Conservation (phyloP, 37 sponge, comb jelly and placozoan genomes). For the Amphimedon queenslandica region DNA sequence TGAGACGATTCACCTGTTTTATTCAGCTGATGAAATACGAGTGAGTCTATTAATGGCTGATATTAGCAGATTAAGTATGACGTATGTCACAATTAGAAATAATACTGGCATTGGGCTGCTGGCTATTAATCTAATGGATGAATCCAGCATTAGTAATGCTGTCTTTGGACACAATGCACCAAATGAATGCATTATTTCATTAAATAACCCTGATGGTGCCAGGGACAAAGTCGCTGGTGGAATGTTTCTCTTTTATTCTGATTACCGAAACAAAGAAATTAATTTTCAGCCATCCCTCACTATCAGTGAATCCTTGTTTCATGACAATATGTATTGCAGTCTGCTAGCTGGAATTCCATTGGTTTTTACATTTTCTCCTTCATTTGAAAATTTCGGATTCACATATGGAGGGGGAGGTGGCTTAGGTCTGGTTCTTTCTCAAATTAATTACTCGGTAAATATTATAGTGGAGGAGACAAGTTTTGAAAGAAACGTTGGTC, state of each 20-base stretch:
- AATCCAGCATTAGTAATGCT: neutral
- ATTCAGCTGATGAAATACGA: neutral
- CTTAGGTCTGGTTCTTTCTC: conserved; percentile 27
- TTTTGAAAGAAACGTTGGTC: conserved; percentile 11
- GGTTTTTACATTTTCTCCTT: neutral
- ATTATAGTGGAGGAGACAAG: neutral
- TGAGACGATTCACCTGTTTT: neutral
- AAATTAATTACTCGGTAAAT: conserved; percentile 12
- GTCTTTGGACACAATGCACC: conserved; percentile 4
- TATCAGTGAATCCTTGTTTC: neutral
- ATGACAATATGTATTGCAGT: neutral
- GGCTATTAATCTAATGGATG: conserved; percentile 11
- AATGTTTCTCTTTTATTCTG: conserved; percentile 13
- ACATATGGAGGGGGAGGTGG: conserved; percentile 39
- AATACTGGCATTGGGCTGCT: conserved; percentile 4
- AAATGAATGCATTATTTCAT: neutral
- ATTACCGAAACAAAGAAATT: neutral
- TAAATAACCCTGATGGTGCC: neutral
- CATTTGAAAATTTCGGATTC: neutral
- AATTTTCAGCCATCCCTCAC: neutral
- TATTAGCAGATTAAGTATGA: neutral
- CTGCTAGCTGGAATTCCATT: neutral
- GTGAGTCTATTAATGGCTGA: conserved; percentile 9
- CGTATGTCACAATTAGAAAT: neutral
- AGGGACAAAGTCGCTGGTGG: conserved; percentile 39